These are phyloP conservation scores for Timema cristinae DNA, from an alignment of 2,888 invertebrate genomes.

Conservation along the genomic window DNA sequence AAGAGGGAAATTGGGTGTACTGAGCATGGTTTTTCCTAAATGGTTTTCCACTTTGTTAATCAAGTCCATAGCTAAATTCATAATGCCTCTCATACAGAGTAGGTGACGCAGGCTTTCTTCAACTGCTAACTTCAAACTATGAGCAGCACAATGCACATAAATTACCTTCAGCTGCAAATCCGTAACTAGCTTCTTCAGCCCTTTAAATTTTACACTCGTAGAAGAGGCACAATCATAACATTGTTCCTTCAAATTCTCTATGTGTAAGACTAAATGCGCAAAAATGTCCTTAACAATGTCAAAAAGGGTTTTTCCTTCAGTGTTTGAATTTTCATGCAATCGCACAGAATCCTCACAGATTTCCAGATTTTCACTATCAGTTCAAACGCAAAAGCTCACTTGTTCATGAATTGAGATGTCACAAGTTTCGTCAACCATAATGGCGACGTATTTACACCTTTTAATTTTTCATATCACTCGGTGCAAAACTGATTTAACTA, in stretches of 20 bases:
- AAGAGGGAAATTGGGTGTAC: no score
- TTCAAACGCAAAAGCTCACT: constrained; percentile 14
- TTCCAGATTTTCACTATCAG: not conserved
- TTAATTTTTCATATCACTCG: not conserved
- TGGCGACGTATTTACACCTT: not conserved
- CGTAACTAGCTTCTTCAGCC: not conserved
- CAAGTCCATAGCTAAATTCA: constrained; percentile 2
- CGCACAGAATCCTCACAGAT: constrained; percentile 8
- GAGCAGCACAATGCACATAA: no score
- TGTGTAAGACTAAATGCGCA: not conserved
- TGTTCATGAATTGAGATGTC: constrained; percentile 5
- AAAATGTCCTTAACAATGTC: not conserved
- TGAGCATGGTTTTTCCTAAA: no score
- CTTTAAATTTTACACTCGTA: not conserved
- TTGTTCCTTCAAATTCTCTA: not conserved
- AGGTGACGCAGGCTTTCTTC: not conserved
- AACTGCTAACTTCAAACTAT: no score
- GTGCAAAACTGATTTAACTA: no score
- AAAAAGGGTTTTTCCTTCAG: constrained; percentile 9
- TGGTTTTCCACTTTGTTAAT: no score
- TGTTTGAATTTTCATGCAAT: constrained; percentile 1
- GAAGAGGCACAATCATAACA: not conserved
- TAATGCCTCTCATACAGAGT: not conserved
- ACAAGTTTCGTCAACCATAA: constrained; percentile 16
- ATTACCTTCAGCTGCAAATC: no score